phyloP scores from a whole-genome alignment of 2,797 vertebrate genomes.

The Pantherophis vulpinus region DNA sequence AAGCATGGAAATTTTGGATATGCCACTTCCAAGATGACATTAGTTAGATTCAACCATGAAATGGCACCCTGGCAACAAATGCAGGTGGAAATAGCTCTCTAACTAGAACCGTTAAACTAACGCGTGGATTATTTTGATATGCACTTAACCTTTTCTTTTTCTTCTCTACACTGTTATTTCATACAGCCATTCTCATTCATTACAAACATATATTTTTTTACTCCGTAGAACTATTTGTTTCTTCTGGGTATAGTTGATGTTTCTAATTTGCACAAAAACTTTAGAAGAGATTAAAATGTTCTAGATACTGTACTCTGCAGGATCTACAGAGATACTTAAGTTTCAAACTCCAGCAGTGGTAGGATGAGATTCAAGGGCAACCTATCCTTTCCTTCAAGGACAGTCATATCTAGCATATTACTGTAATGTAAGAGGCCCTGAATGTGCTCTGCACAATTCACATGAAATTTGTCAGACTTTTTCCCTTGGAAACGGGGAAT shows the following conservation, averaged over 20 bases:
- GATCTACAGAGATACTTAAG: conserved; percentile 27
- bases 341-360: conserved; percentile 47
- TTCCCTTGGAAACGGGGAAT: not conserved
- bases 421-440: not conserved
- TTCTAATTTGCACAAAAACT: conserved; percentile 24
- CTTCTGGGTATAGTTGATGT: not conserved
- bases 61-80: conserved; percentile 22
- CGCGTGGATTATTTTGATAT: not conserved
- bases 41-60: conserved; percentile 26
- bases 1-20: conserved; percentile 4
- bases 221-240: not conserved
- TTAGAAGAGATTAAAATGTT: conserved; percentile 26
- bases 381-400: conserved; percentile 58
- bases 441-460: not conserved
- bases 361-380: conserved; percentile 53
- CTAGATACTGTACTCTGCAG: conserved; percentile 14
- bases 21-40: conserved; percentile 36
- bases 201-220: not conserved
- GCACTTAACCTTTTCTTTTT: not conserved
- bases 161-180: not conserved
- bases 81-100: conserved; percentile 20
- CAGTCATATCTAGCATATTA: conserved; percentile 28
- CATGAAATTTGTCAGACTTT: not conserved
- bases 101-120: not conserved
- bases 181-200: not conserved